Conservation (phyloP, 2,113 vertebrate species). For the Serilophus lunatus region DNA sequence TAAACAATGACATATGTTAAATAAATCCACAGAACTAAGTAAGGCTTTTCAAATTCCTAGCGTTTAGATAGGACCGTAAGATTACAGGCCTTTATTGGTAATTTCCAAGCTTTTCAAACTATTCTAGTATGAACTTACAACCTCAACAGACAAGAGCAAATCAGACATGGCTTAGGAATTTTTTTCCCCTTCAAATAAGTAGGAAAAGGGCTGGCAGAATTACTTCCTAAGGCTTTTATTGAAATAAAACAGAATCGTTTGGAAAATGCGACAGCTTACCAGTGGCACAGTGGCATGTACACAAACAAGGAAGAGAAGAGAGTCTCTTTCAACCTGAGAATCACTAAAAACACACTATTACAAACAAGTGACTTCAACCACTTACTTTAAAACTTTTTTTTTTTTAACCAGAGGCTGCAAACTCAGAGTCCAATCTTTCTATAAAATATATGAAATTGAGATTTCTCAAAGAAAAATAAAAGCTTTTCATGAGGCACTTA, state of each 20-base stretch:
- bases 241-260: background rate
- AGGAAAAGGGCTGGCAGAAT: background rate
- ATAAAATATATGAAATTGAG: background rate
- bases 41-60: background rate
- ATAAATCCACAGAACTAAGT: background rate
- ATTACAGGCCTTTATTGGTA: background rate
- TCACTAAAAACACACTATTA: background rate
- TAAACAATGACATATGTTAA: background rate
- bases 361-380: background rate
- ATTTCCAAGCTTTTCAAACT: background rate
- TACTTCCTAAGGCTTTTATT: background rate
- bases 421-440: background rate
- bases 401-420: background rate
- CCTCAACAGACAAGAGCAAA: background rate
- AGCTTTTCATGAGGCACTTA: background rate
- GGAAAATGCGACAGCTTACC: background rate
- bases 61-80: background rate
- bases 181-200: background rate
- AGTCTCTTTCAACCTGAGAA: background rate
- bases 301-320: background rate
- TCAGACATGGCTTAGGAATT: background rate
- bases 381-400: background rate
- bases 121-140: background rate
- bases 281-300: background rate
- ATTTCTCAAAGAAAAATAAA: background rate